Evolutionary conservation across 2,888 invertebrate genomes (phyloP), one percentile per base, ranked within the genome.

Genomic region (Laothoe populi): DNA sequence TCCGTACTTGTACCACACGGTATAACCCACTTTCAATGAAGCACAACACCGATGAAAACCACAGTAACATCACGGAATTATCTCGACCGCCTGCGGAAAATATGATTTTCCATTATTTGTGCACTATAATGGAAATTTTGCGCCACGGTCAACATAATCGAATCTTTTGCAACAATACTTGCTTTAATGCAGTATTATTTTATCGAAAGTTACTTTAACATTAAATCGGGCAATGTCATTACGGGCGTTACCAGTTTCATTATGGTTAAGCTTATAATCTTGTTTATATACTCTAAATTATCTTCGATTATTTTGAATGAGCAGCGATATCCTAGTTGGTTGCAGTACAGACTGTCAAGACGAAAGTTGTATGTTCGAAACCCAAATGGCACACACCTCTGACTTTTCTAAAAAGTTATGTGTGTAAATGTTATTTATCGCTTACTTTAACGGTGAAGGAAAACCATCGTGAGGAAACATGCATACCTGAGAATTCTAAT

Each of bases 41-140:
- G 66, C 62, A 68, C 68, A 74, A 73, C 66, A 70, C 59, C 66
- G 68, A 63, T 60, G 61, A 57, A 24, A 45, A 57, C 26, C 35
- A 62, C 53, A 53, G 31, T 42, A 70, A 68, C 67, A 68, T 61
- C 64, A 66, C 38, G 67, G 66, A 66, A 76, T 81, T 77, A 81
- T 67, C 69, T 67, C 72, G 74, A 78, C 68, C 72, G 82, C 75
- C 76, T 26, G 76, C 72, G 75, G 78, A 77, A 76, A 78, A 75
- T 73, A 67, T 65, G 69, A 73, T 77, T 80, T 79, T 76, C 69
- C 66, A 67, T 64, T 70, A 69, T 69, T 68, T 67, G 64, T 64
- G 60, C 62, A 68, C 68, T 64, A 64, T 59, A 62, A 66, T 70
- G 49, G 63, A 64, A 67, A 66, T 71, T 70, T 69, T 60, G 66